phyloP scores from a whole-genome alignment of 2,113 vertebrate species.

The Gila orcuttii region DNA sequence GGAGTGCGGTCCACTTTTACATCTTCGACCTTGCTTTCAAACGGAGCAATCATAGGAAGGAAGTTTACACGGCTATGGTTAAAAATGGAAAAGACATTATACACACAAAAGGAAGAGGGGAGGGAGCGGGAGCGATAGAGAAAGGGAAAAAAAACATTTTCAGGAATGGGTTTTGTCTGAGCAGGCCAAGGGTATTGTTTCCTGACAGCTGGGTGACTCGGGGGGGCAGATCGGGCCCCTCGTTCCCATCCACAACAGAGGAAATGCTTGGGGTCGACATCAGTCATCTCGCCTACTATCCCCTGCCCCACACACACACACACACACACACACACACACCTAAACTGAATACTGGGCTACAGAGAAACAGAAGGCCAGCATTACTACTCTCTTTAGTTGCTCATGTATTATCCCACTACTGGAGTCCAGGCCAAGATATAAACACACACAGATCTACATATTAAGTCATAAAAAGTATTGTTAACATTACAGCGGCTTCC shows the following conservation, averaged over 20 bases:
- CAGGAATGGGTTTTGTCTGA: constrained; percentile 80
- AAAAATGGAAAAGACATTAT: constrained; percentile 85
- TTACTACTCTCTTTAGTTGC: constrained; percentile 6
- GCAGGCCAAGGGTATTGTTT: constrained; percentile 81
- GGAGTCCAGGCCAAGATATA: constrained; percentile 10
- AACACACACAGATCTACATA: constrained; percentile 6
- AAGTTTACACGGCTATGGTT: constrained; percentile 77
- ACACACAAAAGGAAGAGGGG: constrained; percentile 60
- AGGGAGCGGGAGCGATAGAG: constrained; percentile 53
- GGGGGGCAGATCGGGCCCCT: constrained; percentile 60
- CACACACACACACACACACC: background rate
- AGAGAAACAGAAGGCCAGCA: constrained; percentile 24
- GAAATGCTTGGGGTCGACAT: constrained; percentile 79
- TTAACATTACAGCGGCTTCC: constrained; percentile 7
- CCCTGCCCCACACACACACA: background rate
- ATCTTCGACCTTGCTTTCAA: background rate
- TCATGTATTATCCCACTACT: background rate
- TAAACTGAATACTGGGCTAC: constrained; percentile 1
- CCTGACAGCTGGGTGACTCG: constrained; percentile 80
- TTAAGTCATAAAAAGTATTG: constrained; percentile 18
- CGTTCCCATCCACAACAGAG: constrained; percentile 72
- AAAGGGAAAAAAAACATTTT: constrained; percentile 71
- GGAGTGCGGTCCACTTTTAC: background rate
- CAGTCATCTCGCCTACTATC: constrained; percentile 54
- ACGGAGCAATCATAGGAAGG: constrained; percentile 66